These are phyloP conservation scores for Mus musculus DNA, from an alignment of 2,113 vertebrate species.

Conservation along the genomic window GRCm39 chr16:97073501-97074000, in stretches of 20 bases:
- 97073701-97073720: slow-evolving; percentile 73
- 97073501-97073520: neutral
- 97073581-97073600: accelerated
- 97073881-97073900: neutral
- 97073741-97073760: too few relatives aligned
- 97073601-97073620: neutral
- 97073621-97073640: neutral
- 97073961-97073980: too few relatives aligned
- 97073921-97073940: neutral
- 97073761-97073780: neutral
- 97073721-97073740: neutral
- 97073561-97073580: neutral
- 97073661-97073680: slow-evolving; percentile 81
- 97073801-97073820: accelerated
- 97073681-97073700: slow-evolving; percentile 83
- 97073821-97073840: neutral
- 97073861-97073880: neutral
- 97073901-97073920: neutral
- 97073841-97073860: accelerated
- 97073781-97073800: neutral
- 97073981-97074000: accelerated
- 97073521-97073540: neutral
- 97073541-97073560: accelerated
- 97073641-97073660: neutral
- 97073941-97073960: neutral